Conservation (phyloP, 2,113 vertebrate species). For the Oreochromis tanganicae region DNA sequence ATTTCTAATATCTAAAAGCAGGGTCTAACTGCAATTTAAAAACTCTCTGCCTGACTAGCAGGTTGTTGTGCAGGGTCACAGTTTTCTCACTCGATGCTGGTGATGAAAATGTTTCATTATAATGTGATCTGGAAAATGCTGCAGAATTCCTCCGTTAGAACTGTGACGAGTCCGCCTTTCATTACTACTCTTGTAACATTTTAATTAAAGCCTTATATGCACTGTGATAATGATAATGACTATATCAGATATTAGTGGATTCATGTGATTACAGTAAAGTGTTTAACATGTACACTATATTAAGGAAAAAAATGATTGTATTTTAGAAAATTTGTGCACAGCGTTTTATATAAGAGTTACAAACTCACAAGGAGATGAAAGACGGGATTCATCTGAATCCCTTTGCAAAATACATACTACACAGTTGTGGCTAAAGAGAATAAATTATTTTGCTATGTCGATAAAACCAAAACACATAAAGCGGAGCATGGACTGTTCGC, state of each 20-base stretch:
- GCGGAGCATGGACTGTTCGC: not conserved
- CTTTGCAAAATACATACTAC: not conserved
- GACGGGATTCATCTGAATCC: not conserved
- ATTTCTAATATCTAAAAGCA: not conserved
- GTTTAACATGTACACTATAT: not conserved
- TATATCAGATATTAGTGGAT: not conserved
- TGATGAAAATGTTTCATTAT: not conserved
- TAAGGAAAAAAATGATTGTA: not conserved
- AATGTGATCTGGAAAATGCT: not conserved
- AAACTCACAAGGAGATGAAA: not conserved
- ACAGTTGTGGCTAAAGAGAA: not conserved
- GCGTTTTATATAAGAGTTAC: not conserved
- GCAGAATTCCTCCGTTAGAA: not conserved
- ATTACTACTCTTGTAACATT: not conserved
- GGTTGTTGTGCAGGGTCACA: not conserved
- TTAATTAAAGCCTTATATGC: not conserved
- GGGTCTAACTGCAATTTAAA: not conserved
- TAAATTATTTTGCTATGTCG: constrained; percentile 11
- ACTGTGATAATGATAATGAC: not conserved
- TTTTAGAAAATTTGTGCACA: not conserved
- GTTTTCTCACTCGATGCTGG: not conserved
- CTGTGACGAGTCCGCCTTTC: not conserved
- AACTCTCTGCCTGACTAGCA: not conserved
- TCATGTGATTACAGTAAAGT: not conserved
- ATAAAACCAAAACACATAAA: constrained; percentile 13